Conservation (phyloP, 2,888 invertebrate genomes). For the Stratiomys singularior region DNA sequence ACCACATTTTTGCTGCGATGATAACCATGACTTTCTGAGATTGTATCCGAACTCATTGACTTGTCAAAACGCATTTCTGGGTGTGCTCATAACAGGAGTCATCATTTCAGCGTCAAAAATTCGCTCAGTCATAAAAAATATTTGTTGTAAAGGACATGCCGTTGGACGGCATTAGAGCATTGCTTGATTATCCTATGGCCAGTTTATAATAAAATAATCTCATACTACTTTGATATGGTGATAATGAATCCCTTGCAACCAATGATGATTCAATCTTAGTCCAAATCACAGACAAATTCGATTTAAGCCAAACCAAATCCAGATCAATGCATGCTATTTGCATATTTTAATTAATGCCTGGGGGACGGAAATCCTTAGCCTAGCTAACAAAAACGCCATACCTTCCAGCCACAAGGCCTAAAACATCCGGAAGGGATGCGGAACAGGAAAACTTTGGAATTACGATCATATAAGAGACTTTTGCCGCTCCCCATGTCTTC, state of each 20-base stretch:
- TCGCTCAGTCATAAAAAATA: too few species aligned
- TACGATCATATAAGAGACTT: constrained; percentile 36
- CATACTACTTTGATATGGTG: too few species aligned
- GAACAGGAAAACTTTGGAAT: constrained; percentile 36
- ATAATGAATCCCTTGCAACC: neutral
- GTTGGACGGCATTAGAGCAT: too few species aligned
- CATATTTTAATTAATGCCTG: constrained; percentile 46
- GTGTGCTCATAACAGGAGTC: too few species aligned
- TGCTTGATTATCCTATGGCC: too few species aligned
- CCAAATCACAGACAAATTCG: constrained; percentile 25
- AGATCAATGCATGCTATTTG: constrained; percentile 47
- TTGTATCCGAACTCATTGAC: too few species aligned
- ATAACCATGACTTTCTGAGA: too few species aligned
- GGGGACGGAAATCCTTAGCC: neutral
- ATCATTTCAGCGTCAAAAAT: too few species aligned
- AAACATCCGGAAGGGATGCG: neutral
- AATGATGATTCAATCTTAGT: neutral
- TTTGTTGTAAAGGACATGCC: too few species aligned
- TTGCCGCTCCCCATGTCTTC: neutral
- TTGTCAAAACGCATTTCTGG: too few species aligned
- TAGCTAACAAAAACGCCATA: neutral
- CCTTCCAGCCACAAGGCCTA: neutral
- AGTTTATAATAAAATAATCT: too few species aligned
- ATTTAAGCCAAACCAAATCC: constrained; percentile 37
- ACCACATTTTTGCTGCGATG: too few species aligned